These are phyloP conservation scores for Thrips palmi DNA, from an alignment of 1,140 invertebrate species.

Conservation along the genomic window DNA sequence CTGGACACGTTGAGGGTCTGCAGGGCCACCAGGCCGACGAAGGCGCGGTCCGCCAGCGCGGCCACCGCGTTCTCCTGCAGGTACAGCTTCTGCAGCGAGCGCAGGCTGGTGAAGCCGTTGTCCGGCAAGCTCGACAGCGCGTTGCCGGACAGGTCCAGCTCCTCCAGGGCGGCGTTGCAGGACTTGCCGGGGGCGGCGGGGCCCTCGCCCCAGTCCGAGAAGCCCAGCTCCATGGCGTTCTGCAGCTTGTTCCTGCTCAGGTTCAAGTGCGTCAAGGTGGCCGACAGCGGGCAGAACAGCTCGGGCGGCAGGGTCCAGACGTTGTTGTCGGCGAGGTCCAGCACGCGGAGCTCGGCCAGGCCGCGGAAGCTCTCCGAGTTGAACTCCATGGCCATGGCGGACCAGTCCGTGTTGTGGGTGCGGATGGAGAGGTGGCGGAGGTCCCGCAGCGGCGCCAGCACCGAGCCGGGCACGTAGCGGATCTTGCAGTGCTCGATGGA, in stretches of 20 bases:
- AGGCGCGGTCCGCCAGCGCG: conserved; percentile 46
- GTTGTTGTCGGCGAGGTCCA: conserved; percentile 63
- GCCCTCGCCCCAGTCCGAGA: conserved; percentile 37
- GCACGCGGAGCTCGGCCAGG: conserved; percentile 40
- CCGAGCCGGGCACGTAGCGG: conserved; percentile 43
- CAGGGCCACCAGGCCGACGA: conserved; percentile 42
- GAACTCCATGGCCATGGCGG: conserved; percentile 55
- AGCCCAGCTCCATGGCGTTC: conserved; percentile 48
- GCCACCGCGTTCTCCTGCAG: conserved; percentile 56
- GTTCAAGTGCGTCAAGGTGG: conserved; percentile 47
- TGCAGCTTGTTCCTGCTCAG: conserved; percentile 59
- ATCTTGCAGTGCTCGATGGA: conserved; percentile 63
- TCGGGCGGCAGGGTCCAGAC: conserved; percentile 55
- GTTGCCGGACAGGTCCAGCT: conserved; percentile 55
- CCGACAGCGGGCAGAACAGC: conserved; percentile 54
- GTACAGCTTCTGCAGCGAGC: conserved; percentile 39
- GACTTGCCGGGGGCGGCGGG: conserved; percentile 27
- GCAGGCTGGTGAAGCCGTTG: conserved; percentile 44
- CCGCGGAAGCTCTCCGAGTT: conserved; percentile 46
- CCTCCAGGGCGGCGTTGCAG: conserved; percentile 43
- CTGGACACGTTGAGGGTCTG: conserved; percentile 55
- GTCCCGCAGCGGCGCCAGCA: conserved; percentile 42
- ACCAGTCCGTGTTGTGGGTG: conserved; percentile 65
- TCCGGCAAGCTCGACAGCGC: conserved; percentile 46
- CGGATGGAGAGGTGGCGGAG: conserved; percentile 45